Conservation (phyloP, 2,113 vertebrate species). For the Leptosomus discolor region DNA sequence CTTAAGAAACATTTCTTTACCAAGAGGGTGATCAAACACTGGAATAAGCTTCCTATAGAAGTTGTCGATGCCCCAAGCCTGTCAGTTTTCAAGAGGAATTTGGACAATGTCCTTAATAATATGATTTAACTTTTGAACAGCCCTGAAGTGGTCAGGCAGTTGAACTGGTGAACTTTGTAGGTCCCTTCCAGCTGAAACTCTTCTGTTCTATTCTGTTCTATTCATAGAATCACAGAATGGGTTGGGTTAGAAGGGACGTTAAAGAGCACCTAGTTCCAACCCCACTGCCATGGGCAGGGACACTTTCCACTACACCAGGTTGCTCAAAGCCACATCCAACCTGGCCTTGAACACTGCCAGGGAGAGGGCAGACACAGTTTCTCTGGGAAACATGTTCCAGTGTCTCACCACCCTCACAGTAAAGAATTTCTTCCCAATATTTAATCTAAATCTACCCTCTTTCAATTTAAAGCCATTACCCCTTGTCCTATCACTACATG, state of each 20-base stretch:
- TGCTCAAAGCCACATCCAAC: background rate
- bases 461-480: too few species aligned
- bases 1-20: background rate
- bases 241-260: too few species aligned
- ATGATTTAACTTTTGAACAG: background rate
- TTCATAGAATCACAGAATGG: background rate
- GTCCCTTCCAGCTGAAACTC: background rate
- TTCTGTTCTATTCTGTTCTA: background rate
- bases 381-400: background rate
- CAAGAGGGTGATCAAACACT: background rate
- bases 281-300: too few species aligned
- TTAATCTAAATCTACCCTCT: too few species aligned
- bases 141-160: background rate
- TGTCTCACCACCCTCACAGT: background rate
- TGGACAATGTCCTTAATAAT: background rate
- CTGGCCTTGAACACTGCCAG: background rate
- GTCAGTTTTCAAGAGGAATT: background rate
- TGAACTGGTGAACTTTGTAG: background rate
- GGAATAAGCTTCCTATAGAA: background rate
- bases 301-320: background rate
- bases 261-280: too few species aligned
- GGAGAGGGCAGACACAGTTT: background rate
- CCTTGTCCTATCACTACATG: too few species aligned
- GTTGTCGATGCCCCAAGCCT: background rate
- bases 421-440: too few species aligned